A percentile compares a stretch with the other conserved stretches of the same genome.
Evolutionary conservation across 2,888 invertebrate genomes (phyloP).

Genomic region (Aromia moschata): DNA sequence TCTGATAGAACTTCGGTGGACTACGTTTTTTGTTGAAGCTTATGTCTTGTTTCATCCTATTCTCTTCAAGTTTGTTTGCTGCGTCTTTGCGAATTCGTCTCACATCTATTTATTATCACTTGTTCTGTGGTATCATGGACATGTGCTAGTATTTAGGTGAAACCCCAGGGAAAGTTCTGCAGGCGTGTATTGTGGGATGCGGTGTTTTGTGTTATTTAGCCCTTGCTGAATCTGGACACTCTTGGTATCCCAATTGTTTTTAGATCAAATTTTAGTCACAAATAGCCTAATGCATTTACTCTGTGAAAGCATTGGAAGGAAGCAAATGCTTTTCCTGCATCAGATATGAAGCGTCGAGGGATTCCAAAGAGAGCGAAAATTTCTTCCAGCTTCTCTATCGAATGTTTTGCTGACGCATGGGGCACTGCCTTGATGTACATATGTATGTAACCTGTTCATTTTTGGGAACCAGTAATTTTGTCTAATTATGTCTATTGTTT

Average conservation of each 20-base stretch:
- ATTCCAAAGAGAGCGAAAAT: not conserved
- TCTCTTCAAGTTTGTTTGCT: no score
- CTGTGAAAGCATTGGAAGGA: not conserved
- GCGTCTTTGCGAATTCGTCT: no score
- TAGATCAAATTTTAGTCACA: not conserved
- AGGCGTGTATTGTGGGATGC: constrained; percentile 22
- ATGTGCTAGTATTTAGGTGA: no score
- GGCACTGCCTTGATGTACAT: not conserved
- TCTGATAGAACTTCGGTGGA: no score
- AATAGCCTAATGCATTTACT: not conserved
- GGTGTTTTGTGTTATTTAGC: constrained; percentile 38
- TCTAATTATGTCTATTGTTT: no score
- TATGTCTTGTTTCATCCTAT: no score
- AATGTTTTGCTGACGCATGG: not conserved
- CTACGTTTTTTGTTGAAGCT: no score
- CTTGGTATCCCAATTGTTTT: constrained; percentile 40
- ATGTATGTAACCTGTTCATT: no score
- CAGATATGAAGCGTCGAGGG: not conserved
- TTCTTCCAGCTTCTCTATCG: not conserved
- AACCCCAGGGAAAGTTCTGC: constrained; percentile 14
- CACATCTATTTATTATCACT: no score
- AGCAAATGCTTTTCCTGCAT: not conserved
- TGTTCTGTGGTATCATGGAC: no score
- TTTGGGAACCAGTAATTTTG: no score
- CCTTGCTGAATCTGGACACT: constrained; percentile 32